Evolutionary conservation across 2,113 vertebrate species (phyloP), one percentile per base, ranked within the genome.

Genomic region (Pseudolaguvia tuberculata): DNA sequence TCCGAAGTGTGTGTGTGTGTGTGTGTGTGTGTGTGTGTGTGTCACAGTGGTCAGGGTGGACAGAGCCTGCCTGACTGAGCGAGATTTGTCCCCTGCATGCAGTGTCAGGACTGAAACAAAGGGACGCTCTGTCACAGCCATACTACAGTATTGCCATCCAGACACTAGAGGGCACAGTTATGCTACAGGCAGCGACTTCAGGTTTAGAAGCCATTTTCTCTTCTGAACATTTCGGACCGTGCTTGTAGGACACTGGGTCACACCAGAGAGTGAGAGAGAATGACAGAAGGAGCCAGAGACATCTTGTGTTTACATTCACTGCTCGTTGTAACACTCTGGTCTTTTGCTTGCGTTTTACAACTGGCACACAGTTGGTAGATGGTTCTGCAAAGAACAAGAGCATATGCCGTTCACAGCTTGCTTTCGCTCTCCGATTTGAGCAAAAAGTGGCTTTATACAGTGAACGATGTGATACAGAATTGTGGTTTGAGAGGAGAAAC

Each of bases 41-140:
- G 84, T 90, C 89, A 90, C 91, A 90, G 88, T 91, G 87, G 87
- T 89, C 86, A 84, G 84, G 86, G 87, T 83, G 82, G 82, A 83
- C 86, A 88, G 86, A 80, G 84, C 82, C 63, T 66, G 63, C 45
- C 72, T 74, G 35, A 45, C 58, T 63, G 72, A 39, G 42, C 45
- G 66, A 66, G 50, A 55, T 35, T 13, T 52, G 52, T 47, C 56
- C 50, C 29, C 39, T 18, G 56, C 66, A 39, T 15, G 39, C 45
- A 35, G 53, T 66, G 67, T n/a, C 66, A 25, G 59, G 66, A 48
- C 63, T 70, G 39, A 65, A 58, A 78, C 45, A 62, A 67, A 68
- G 25, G 66, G 68, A 78, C 35, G 56, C 35, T 23, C 53, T n/a
- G 50, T 62, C 53, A 70, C 48, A 47, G 27, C 23, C 25, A 57